Base-by-base conservation (phyloP, 2,113 vertebrate species). In the Eurypyga helias region DNA sequence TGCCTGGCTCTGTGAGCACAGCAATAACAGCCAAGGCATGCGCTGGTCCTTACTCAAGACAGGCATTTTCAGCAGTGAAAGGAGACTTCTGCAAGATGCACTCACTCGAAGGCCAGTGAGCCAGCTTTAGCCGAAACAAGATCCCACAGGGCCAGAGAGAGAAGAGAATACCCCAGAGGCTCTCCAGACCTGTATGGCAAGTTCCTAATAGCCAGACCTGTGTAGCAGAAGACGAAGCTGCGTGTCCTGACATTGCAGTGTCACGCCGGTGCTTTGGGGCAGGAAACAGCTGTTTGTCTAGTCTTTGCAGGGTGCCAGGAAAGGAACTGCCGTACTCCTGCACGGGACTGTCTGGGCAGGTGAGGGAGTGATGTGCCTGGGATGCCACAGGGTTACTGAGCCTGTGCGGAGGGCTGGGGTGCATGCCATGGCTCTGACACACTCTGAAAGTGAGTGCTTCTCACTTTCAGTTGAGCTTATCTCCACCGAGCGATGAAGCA, bases 281-380 rank as follows among this genome's bases (percentile, higher is more conserved):
- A 79, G 81, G 61, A 87, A 82, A 31, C 36, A n/a, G 41, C 87
- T 66, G 4, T 48, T 28, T 83, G 79, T 24, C 20, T 38, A 6
- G 29, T 29, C 69, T 17, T 33, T 72, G n/a, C 52, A 51, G 54
- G 3, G 0, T 3, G n/a, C 34, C 3, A 17, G 41, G 48, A 10
- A 16, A 66, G 61, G 79, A 64, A 13, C 72, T 11, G 10, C 54
- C 0, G 2, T 21, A 1, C 34, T 61, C 38, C 49, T 38, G 62
- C 19, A 23, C 0, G 5, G 15, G 33, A 5, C 55, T 24, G 45
- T 23, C 77, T 28, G 61, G 21, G 60, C 55, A 90, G 33, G 21
- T 2, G 24, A n/a, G 51, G 28, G 6, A 20, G 21, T 0, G 4
- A 34, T 9, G 49, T 0, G 3, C 28, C 38, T 28, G 52, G 1